Evolutionary conservation across 37 sponge, comb jelly and placozoan species (phyloP).

Genomic region (Chondrilla cf. caribensis): DNA sequence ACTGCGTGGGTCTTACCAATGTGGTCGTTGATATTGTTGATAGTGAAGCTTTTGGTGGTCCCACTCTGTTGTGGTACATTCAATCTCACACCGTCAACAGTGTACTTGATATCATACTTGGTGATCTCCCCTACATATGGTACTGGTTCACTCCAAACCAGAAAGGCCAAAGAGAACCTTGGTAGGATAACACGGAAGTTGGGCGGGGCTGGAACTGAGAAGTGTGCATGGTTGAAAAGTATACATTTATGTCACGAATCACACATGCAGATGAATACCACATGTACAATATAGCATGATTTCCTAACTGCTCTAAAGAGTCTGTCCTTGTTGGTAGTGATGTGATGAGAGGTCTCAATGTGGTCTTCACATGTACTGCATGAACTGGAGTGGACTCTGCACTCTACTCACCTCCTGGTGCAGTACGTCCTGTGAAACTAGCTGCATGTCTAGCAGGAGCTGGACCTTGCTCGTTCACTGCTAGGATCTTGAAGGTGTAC

Average conservation of each 20-base stretch:
- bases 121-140: slow-evolving; percentile 15
- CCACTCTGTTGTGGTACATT: not conserved
- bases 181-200: not conserved
- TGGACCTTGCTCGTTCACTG: slow-evolving; percentile 6
- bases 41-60: not conserved
- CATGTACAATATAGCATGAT: no score
- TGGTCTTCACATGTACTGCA: not conserved
- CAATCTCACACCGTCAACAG: not conserved
- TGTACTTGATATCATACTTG: not conserved
- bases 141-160: not conserved
- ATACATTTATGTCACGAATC: not conserved
- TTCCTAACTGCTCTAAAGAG: no score
- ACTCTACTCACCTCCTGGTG: not conserved
- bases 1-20: slow-evolving; percentile 3
- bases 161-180: not conserved
- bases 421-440: not conserved
- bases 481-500: not conserved
- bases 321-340: not conserved
- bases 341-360: no score
- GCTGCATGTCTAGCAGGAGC: slow-evolving; percentile 1
- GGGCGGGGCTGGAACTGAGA: not conserved
- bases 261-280: no score
- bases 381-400: no score
- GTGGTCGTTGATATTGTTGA: not conserved
- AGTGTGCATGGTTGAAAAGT: not conserved